Conservation (phyloP, 2,113 vertebrate species). For the Mionectes macconnelli region DNA sequence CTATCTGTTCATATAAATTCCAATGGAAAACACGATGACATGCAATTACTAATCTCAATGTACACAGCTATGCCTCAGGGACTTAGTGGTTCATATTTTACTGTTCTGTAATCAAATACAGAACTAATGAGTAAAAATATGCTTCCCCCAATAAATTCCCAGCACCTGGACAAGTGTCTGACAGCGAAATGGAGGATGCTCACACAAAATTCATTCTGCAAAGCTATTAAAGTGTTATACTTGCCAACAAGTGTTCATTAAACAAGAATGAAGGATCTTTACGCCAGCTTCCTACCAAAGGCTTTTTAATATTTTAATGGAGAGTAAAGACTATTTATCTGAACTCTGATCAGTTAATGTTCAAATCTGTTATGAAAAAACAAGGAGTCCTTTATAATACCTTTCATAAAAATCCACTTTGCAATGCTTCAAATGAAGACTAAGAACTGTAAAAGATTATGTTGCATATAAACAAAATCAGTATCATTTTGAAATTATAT, state of each 20-base stretch:
- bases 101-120: constrained; percentile 93
- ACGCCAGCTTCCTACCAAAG: constrained; percentile 79
- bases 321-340: constrained; percentile 86
- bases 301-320: constrained; percentile 87
- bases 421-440: constrained; percentile 83
- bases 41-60: constrained; percentile 94
- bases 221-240: constrained; percentile 84
- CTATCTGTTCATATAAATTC: constrained; percentile 82
- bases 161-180: constrained; percentile 85
- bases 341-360: constrained; percentile 84
- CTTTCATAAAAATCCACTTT: constrained; percentile 87
- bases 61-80: constrained; percentile 86
- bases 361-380: constrained; percentile 84
- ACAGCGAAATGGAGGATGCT: constrained; percentile 81
- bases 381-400: constrained; percentile 83
- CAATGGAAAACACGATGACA: constrained; percentile 89
- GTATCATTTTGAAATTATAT: constrained; percentile 78
- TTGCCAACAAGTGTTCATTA: constrained; percentile 87
- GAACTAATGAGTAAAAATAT: constrained; percentile 92
- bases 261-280: constrained; percentile 84
- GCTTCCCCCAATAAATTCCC: constrained; percentile 82
- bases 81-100: constrained; percentile 90
- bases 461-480: constrained; percentile 82
- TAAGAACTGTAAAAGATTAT: constrained; percentile 83
- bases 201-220: constrained; percentile 81